Conservation (phyloP, 2,888 invertebrate genomes). For the Miltochrista miniata region DNA sequence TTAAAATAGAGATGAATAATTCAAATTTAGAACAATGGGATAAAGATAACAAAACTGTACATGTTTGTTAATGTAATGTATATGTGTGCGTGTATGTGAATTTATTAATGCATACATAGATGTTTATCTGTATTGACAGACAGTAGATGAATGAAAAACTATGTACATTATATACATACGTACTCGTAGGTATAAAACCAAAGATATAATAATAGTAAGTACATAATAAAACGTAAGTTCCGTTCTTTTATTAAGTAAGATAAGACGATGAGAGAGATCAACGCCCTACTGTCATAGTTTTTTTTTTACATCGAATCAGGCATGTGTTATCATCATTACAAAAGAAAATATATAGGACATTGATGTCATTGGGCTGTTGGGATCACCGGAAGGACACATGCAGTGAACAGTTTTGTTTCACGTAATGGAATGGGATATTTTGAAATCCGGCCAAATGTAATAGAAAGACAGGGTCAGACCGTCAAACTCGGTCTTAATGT, state of each 20-base stretch:
- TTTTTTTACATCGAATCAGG: conserved; percentile 26
- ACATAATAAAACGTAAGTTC: not conserved
- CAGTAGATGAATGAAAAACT: not conserved
- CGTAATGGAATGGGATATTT: conserved; percentile 36
- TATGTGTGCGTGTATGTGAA: no score
- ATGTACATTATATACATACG: no score
- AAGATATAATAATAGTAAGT: not conserved
- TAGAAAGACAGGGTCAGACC: conserved; percentile 23
- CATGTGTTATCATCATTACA: conserved; percentile 11
- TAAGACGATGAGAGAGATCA: conserved; percentile 25
- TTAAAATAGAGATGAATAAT: no score
- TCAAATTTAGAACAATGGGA: no score
- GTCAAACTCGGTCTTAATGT: conserved; percentile 15
- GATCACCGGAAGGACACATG: conserved; percentile 22
- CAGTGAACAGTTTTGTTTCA: conserved; percentile 7
- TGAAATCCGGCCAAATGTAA: conserved; percentile 59
- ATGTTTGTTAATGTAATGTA: no score
- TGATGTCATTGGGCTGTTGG: conserved; percentile 13
- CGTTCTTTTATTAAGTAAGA: not conserved
- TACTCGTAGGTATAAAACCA: no score
- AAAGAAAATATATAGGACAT: conserved; percentile 4
- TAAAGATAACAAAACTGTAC: no score
- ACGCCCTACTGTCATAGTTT: conserved; percentile 30
- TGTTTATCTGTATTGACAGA: not conserved
- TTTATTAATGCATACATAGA: no score